These are phyloP conservation scores for Toxostoma redivivum DNA, from an alignment of 2,113 vertebrate species.

Conservation along the genomic window DNA sequence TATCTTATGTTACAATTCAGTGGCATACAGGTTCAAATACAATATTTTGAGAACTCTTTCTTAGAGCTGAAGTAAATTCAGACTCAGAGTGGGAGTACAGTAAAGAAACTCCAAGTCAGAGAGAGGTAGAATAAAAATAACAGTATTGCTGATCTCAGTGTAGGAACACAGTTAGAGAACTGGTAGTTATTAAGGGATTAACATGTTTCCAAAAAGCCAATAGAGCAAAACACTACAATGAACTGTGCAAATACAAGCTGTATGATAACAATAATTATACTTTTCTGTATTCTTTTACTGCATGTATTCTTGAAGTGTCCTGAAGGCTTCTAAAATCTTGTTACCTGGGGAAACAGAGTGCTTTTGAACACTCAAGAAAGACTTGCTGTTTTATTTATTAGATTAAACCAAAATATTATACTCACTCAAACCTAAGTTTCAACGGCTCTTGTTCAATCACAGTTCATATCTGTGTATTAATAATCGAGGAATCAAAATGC, in stretches of 20 bases:
- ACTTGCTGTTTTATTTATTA: constrained; percentile 42
- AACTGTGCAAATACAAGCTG: not conserved
- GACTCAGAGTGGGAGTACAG: not conserved
- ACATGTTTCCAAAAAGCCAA: not conserved
- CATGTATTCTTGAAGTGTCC: not conserved
- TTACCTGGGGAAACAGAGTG: not conserved
- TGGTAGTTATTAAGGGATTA: not conserved
- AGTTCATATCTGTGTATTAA: constrained; percentile 37
- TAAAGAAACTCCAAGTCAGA: not conserved
- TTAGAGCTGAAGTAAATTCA: not conserved
- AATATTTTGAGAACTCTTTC: not conserved
- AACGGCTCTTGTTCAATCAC: constrained; percentile 52
- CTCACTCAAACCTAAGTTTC: constrained; percentile 1
- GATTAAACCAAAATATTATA: constrained; percentile 30
- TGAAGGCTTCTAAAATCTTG: not conserved
- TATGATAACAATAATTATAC: not conserved
- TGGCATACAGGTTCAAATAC: rapidly evolving
- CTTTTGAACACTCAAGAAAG: constrained; percentile 19
- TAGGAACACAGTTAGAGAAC: not conserved
- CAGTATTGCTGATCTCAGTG: not conserved
- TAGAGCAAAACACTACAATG: not conserved
- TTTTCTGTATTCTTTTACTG: not conserved
- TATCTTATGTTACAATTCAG: not conserved
- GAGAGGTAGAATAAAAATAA: not conserved
- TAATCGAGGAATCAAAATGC: constrained; percentile 61